Conservation (phyloP, 2,888 invertebrate genomes). For the Caenorhabditis sp. region DNA sequence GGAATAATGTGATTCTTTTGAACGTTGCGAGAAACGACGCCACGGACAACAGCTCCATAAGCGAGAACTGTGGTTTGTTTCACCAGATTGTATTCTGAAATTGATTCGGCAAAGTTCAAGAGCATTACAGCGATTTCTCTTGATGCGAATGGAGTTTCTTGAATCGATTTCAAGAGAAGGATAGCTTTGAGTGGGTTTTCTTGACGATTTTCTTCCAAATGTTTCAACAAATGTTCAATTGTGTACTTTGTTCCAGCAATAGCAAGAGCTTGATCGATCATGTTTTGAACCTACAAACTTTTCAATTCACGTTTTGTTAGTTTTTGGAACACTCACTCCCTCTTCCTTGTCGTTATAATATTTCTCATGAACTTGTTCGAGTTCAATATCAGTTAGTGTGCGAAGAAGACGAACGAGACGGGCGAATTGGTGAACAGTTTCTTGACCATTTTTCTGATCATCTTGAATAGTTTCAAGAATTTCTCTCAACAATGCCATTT, state of each 20-base stretch:
- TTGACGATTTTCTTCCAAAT: conserved; percentile 20
- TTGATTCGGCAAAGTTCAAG: conserved; percentile 36
- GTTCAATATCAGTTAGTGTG: conserved; percentile 21
- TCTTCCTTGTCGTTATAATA: conserved; percentile 8
- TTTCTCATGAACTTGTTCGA: conserved; percentile 28
- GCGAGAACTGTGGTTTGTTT: conserved; percentile 44
- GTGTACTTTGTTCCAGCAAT: conserved; percentile 48
- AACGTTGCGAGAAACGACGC: conserved; percentile 19
- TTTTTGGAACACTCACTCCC: conserved; percentile 20
- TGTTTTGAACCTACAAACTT: conserved; percentile 23
- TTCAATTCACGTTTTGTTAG: not conserved
- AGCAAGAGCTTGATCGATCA: conserved; percentile 53
- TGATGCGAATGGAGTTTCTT: conserved; percentile 33
- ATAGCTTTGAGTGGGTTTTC: conserved; percentile 21
- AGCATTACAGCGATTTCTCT: conserved; percentile 51
- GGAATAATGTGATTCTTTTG: conserved; percentile 26
- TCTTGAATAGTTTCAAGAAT: conserved; percentile 18
- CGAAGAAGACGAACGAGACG: conserved; percentile 52
- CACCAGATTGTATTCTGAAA: not conserved
- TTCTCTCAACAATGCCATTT: conserved; percentile 16
- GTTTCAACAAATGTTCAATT: conserved; percentile 40
- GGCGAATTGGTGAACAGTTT: conserved; percentile 39
- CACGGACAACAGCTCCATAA: conserved; percentile 37
- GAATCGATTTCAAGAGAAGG: conserved; percentile 35
- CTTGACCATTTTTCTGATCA: conserved; percentile 24